Percentiles rank a stretch among this genome's conserved stretches.
phyloP scores from a whole-genome alignment of 2,113 vertebrate genomes.

The Rhadina sibilatrix region DNA sequence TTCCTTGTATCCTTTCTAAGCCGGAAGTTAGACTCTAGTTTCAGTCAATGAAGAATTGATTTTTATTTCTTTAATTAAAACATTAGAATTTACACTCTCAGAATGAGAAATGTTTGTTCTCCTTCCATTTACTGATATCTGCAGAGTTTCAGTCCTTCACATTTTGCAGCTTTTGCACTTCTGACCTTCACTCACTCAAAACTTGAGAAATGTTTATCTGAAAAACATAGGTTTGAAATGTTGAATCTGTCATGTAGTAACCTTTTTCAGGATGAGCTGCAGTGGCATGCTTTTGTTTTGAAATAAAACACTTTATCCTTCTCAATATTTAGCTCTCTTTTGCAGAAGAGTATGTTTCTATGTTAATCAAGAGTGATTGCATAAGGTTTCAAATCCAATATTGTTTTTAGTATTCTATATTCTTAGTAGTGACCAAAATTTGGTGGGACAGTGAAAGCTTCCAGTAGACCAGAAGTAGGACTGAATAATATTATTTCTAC shows the following conservation, averaged over 20 bases:
- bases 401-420: neutral
- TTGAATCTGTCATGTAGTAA: neutral
- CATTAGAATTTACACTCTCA: neutral
- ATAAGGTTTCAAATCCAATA: neutral
- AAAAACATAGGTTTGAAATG: neutral
- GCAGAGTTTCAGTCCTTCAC: neutral
- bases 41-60: neutral
- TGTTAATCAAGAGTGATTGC: neutral
- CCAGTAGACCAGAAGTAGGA: neutral
- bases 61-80: neutral
- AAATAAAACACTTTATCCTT: neutral
- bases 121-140: neutral
- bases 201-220: neutral
- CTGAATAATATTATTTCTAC: neutral
- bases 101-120: accelerated
- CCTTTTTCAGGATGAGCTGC: neutral
- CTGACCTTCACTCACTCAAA: neutral
- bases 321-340: neutral
- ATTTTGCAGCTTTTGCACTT: neutral
- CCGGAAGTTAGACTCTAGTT: neutral
- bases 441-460: neutral
- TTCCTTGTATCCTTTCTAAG: neutral
- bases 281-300: neutral
- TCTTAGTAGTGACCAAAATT: neutral
- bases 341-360: neutral